Base-by-base conservation (phyloP, 2,888 invertebrate genomes). In the Napeogenes sylphis region DNA sequence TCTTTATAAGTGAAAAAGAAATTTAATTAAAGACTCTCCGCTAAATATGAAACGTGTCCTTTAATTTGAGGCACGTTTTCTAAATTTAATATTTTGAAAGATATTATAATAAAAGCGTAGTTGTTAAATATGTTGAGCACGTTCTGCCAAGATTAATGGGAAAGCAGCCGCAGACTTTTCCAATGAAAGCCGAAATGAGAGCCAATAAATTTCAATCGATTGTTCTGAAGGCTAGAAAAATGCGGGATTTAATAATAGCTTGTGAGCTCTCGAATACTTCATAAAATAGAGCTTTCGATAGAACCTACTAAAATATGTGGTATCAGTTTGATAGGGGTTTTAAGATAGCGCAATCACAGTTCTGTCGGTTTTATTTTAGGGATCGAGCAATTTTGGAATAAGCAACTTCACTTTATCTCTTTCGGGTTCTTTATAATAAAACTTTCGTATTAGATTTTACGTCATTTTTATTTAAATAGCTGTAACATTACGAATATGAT, bases 141-240 rank as follows among this genome's bases (percentile, higher is more conserved):
- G 51, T 51, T 12, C 12, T 51, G 30, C 30, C 10, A 59, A 63
- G 65, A 67, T 67, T 65, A 63, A 67, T 67, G 67, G 45, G 30
- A 57, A 56, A 57, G 61, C 55, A 59, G 55, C 61, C 46, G 55
- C 58, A 56, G 51, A 56, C 45, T 59, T 59, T 56, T 35, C 58
- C 59, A 63, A 56, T 59, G 65, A 59, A 59, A 65, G 61, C 57
- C 59, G 58, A 55, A 67, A 64, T 67, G 62, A 61, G 62, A 42
- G 67, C 57, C 63, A 59, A 67, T 65, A 67, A 67, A 67, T 59
- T 65, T 61, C 51, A 45, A 57, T 59, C 56, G 58, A 58, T 59
- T 62, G 56, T 62, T 51, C 51, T 51, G 51, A 61, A 53, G 56
- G 61, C 56, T 47, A 64, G 69, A 69, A 68, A 63, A 69, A 46